These are phyloP conservation scores for Ceryle rudis DNA, from an alignment of 2,797 vertebrate species.

Conservation along the genomic window DNA sequence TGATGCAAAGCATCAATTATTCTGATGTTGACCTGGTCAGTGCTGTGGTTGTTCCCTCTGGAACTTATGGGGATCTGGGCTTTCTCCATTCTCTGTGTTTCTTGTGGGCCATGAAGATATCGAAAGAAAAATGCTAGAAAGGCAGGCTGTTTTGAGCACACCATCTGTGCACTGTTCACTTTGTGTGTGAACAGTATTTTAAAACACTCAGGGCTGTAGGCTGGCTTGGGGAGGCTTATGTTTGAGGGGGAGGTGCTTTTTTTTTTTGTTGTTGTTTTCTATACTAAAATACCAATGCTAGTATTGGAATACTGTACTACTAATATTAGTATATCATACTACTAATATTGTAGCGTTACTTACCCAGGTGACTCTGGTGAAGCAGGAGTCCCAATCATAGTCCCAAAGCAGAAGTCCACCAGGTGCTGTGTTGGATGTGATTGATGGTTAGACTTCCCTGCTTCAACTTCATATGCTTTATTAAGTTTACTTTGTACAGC, in stretches of 20 bases:
- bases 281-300: not conserved
- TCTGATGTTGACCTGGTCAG: not conserved
- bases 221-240: not conserved
- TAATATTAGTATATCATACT: not conserved
- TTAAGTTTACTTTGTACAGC: not conserved
- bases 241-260: rapidly evolving
- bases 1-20: not conserved
- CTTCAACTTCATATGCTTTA: not conserved
- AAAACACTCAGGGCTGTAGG: not conserved
- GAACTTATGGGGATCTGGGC: not conserved
- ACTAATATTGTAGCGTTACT: not conserved
- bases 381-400: not conserved
- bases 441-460: not conserved
- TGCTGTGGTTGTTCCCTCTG: not conserved
- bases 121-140: not conserved
- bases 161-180: not conserved
- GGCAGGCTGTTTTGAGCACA: not conserved
- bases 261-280: not conserved
- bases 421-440: not conserved
- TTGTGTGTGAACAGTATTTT: not conserved
- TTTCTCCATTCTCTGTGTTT: not conserved
- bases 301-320: not conserved
- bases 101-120: not conserved
- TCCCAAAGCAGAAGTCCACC: not conserved
- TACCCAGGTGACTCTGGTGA: not conserved